Evolutionary conservation across 2,113 vertebrate species (phyloP).

Genomic region (Herpetotheres cachinnans): DNA sequence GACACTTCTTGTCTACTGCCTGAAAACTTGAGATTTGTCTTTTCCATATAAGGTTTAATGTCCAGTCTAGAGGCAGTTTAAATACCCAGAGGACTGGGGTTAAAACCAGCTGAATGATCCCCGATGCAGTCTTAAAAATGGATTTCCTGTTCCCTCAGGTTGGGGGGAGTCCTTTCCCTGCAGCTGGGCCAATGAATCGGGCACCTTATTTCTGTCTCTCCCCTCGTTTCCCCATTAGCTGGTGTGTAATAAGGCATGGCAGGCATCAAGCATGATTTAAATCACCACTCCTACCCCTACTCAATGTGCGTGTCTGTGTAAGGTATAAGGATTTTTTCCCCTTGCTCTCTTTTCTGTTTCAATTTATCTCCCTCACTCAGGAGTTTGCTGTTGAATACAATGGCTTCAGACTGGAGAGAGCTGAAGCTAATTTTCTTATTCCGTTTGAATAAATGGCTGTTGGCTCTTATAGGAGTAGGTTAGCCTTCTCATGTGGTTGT

Average conservation of each 20-base stretch:
- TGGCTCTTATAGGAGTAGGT: slow-evolving; percentile 21
- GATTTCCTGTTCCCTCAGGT: slow-evolving; percentile 40
- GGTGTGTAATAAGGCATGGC: not conserved
- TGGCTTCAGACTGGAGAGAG: not conserved
- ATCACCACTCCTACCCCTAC: not conserved
- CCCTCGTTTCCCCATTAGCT: not conserved
- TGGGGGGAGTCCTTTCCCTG: not conserved
- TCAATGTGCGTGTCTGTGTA: not conserved
- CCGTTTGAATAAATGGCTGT: not conserved
- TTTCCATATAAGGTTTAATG: not conserved
- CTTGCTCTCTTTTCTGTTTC: slow-evolving; percentile 24
- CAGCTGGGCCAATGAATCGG: not conserved
- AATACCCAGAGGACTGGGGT: not conserved
- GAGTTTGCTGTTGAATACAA: not conserved
- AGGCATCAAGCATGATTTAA: slow-evolving; percentile 21
- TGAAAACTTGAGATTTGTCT: slow-evolving; percentile 2
- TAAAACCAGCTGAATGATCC: slow-evolving; percentile 24
- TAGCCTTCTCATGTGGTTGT: slow-evolving; percentile 29
- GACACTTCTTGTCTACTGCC: not conserved
- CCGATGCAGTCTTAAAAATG: not conserved
- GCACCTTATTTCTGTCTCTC: slow-evolving; percentile 24
- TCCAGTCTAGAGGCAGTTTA: slow-evolving; percentile 12
- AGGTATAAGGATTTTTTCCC: not conserved
- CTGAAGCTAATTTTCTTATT: slow-evolving; percentile 6
- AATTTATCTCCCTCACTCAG: not conserved